Percentiles rank a stretch among this genome's conserved stretches.
These are phyloP conservation scores for Oxyteleia sp. DNA, from an alignment of 2,888 invertebrate species.

Conservation along the genomic window DNA sequence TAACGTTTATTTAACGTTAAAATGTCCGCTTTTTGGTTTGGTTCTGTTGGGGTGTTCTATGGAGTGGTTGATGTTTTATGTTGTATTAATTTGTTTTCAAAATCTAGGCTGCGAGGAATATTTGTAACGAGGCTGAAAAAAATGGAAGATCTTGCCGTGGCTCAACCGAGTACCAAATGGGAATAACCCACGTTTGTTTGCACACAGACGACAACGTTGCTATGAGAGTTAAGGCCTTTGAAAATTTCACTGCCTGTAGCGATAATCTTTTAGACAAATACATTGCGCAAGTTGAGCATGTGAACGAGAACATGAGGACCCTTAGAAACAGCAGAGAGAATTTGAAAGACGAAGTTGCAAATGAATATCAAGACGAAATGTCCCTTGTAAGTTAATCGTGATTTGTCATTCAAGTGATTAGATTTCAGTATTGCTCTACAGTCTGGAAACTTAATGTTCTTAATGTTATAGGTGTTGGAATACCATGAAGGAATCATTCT, in stretches of 20 bases:
- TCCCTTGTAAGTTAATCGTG: background rate
- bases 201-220: background rate
- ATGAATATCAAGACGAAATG: background rate
- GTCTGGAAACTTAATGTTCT: background rate
- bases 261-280: background rate
- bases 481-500: background rate
- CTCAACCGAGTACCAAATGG: background rate
- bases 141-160: background rate
- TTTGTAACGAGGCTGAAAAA: background rate
- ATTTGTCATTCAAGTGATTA: too few relatives aligned
- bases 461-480: background rate
- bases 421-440: too few relatives aligned
- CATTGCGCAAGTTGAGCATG: background rate
- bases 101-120: background rate
- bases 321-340: background rate
- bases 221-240: background rate
- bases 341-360: background rate
- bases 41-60: too few relatives aligned
- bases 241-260: background rate
- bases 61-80: too few relatives aligned
- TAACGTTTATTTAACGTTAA: too few relatives aligned
- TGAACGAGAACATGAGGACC: background rate
- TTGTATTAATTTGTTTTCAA: constrained; percentile 15
- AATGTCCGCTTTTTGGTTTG: too few relatives aligned
- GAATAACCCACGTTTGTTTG: background rate